Percentiles rank a stretch among this genome's conserved stretches.
These are phyloP conservation scores for Ophiothrix spiculata DNA, from an alignment of 35 echinoderm and acorn worm species.

Conservation along the genomic window DNA sequence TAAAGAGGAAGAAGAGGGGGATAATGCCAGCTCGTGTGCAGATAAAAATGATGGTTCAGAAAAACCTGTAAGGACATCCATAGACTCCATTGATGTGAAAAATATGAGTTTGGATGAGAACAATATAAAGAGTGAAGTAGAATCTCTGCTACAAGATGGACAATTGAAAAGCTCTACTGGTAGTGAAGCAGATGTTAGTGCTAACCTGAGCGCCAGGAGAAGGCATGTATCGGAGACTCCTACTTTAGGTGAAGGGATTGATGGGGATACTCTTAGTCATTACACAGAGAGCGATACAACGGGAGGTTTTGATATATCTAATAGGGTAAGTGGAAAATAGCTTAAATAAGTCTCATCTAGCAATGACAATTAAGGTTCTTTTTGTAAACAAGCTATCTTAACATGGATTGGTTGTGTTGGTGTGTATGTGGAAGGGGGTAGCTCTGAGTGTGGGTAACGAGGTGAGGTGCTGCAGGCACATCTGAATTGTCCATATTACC, in stretches of 20 bases:
- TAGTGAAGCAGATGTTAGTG: neutral
- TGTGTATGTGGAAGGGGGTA: too few species aligned
- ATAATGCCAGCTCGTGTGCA: slow-evolving; percentile 1
- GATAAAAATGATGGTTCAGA: slow-evolving; percentile 6
- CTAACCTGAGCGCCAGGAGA: slow-evolving; percentile 9
- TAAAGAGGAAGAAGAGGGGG: neutral
- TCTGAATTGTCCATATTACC: too few species aligned
- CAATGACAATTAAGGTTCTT: too few species aligned
- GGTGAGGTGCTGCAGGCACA: too few species aligned
- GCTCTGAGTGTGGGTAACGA: too few species aligned
- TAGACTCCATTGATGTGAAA: neutral
- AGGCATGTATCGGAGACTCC: slow-evolving; percentile 88
- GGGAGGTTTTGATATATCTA: slow-evolving; percentile 79
- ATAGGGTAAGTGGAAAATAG: slow-evolving; percentile 71
- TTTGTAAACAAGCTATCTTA: too few species aligned
- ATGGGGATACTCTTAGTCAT: slow-evolving; percentile 52
- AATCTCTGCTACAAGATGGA: neutral
- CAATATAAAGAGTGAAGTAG: neutral
- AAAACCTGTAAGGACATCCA: neutral
- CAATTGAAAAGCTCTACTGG: neutral
- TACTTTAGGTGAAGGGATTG: slow-evolving; percentile 68
- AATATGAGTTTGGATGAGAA: neutral
- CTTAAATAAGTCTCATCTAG: too few species aligned
- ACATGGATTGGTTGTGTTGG: too few species aligned
- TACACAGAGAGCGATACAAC: slow-evolving; percentile 70